These are phyloP conservation scores for Eumacrocentrus americanus DNA, from an alignment of 2,888 invertebrate species.

Conservation along the genomic window DNA sequence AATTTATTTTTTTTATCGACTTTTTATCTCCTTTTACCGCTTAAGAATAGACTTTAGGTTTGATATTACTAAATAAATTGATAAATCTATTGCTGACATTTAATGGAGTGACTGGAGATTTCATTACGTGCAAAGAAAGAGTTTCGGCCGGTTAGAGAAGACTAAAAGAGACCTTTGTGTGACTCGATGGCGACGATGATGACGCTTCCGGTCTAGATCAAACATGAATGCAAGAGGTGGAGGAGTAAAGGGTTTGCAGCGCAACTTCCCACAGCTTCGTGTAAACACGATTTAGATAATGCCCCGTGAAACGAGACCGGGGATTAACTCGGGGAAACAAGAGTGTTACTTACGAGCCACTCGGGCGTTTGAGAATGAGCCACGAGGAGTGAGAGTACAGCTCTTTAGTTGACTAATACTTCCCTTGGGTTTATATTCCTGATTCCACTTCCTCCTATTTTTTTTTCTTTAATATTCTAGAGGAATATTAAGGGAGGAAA, in stretches of 20 bases:
- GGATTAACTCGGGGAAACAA: slow-evolving; percentile 17
- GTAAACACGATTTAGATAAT: slow-evolving; percentile 38
- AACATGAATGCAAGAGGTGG: slow-evolving; percentile 6
- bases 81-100: too few species aligned
- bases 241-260: slow-evolving; percentile 14
- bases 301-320: slow-evolving; percentile 29
- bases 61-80: too few species aligned
- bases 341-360: slow-evolving; percentile 6
- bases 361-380: not conserved
- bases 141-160: too few species aligned
- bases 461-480: not conserved
- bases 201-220: slow-evolving; percentile 3
- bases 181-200: too few species aligned
- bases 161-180: too few species aligned
- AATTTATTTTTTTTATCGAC: too few species aligned
- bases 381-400: too few species aligned
- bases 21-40: too few species aligned
- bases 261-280: slow-evolving; percentile 33
- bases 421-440: not conserved
- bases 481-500: not conserved
- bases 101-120: not conserved
- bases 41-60: too few species aligned
- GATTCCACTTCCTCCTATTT: not conserved
- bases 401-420: not conserved
- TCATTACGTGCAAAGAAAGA: slow-evolving; percentile 2